phyloP scores from a whole-genome alignment of 2,797 vertebrate species.

The Syngnathus acus region DNA sequence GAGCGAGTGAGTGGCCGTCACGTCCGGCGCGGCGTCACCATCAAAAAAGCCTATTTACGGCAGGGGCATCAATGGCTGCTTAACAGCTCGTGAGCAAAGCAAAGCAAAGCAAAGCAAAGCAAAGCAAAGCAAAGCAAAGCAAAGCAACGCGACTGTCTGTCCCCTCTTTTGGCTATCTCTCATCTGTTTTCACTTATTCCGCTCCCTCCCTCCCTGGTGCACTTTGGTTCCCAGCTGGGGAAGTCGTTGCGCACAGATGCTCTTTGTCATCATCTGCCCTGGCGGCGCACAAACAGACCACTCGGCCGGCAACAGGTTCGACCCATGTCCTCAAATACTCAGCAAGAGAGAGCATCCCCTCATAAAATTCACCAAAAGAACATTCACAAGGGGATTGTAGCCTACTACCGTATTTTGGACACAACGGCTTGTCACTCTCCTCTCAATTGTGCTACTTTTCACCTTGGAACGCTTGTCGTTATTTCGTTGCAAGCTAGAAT shows the following conservation, averaged over 20 bases:
- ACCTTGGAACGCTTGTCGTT: background rate
- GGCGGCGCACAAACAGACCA: conserved; percentile 24
- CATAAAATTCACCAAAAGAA: background rate
- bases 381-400: background rate
- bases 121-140: background rate
- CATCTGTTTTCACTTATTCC: conserved; percentile 11
- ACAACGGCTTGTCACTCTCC: background rate
- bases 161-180: conserved; percentile 10
- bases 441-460: background rate
- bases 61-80: conserved; percentile 53
- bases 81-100: conserved; percentile 59
- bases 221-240: conserved; percentile 59
- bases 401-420: background rate
- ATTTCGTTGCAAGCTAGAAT: background rate
- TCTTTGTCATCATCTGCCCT: conserved; percentile 43
- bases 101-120: too few species aligned
- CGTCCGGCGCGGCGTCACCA: background rate
- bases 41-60: conserved; percentile 64
- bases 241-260: conserved; percentile 41
- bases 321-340: conserved; percentile 37
- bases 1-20: background rate
- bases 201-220: conserved; percentile 1
- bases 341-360: background rate
- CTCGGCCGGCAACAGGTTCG: conserved; percentile 35
- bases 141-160: conserved; percentile 57